phyloP scores from a whole-genome alignment of 2,888 invertebrate species.

The Dysmachus trigonus region DNA sequence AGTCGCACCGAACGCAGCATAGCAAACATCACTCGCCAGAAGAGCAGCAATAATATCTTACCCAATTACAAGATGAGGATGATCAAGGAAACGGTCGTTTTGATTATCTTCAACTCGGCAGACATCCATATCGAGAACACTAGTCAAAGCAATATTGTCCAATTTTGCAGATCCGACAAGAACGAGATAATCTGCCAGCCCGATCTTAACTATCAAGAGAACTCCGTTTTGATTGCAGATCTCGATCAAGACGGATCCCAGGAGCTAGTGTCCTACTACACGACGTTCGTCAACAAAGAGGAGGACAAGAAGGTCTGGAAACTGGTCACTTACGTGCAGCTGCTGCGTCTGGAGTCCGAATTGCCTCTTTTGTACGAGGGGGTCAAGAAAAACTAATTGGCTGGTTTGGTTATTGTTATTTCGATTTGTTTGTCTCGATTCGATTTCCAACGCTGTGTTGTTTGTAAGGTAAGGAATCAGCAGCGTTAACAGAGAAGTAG shows the following conservation, averaged over 20 bases:
- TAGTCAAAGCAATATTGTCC: conserved; percentile 79
- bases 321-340: conserved; percentile 73
- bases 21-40: conserved; percentile 53
- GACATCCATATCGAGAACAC: conserved; percentile 80
- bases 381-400: conserved; percentile 49
- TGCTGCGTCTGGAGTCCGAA: conserved; percentile 77
- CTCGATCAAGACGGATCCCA: conserved; percentile 79
- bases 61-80: conserved; percentile 65
- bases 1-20: conserved; percentile 52
- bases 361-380: conserved; percentile 74
- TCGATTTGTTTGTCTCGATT: background rate
- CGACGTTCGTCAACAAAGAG: conserved; percentile 68
- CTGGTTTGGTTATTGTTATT: background rate
- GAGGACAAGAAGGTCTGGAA: conserved; percentile 67
- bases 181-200: conserved; percentile 73
- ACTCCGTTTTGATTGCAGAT: conserved; percentile 78
- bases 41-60: conserved; percentile 50
- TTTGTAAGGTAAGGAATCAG: background rate
- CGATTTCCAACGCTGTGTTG: background rate
- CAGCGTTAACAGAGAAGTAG: background rate
- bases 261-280: conserved; percentile 80
- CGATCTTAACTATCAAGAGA: conserved; percentile 75
- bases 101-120: conserved; percentile 80
- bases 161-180: conserved; percentile 70
- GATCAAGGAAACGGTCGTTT: conserved; percentile 77